These are phyloP conservation scores for Sebastes schlegelii DNA, from an alignment of 2,113 vertebrate genomes.

Conservation along the genomic window DNA sequence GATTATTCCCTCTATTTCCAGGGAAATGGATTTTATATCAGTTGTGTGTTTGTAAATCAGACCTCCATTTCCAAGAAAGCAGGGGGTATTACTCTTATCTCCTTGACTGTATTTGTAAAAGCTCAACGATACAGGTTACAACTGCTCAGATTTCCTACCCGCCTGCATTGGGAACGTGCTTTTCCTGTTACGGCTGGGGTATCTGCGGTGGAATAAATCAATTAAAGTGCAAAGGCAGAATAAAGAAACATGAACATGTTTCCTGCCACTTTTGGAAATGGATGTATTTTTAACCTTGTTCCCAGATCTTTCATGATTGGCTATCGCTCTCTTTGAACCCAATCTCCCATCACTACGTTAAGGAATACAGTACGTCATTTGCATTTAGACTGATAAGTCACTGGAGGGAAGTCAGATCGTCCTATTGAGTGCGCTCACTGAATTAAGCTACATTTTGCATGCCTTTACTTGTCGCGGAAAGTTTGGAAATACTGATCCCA, in stretches of 20 bases:
- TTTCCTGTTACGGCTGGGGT: constrained; percentile 63
- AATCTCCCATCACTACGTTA: constrained; percentile 30
- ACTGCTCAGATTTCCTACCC: constrained; percentile 72
- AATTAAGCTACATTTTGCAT: constrained; percentile 44
- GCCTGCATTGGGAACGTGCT: constrained; percentile 44
- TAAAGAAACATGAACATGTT: constrained; percentile 51
- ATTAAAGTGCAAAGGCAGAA: constrained; percentile 63
- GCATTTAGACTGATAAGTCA: constrained; percentile 49
- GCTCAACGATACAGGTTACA: constrained; percentile 73
- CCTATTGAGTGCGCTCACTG: constrained; percentile 19
- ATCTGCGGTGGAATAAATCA: constrained; percentile 72
- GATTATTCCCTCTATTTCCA: constrained; percentile 75
- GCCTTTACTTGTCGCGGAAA: constrained; percentile 20
- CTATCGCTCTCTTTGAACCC: constrained; percentile 55
- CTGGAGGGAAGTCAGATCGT: constrained; percentile 28
- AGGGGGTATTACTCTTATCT: constrained; percentile 76
- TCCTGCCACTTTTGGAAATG: constrained; percentile 50
- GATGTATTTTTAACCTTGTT: constrained; percentile 27
- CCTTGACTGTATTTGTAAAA: constrained; percentile 77
- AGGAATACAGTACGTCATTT: constrained; percentile 35
- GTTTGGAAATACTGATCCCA: constrained; percentile 30
- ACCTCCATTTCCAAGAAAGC: constrained; percentile 77
- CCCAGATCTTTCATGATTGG: constrained; percentile 46
- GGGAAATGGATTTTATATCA: constrained; percentile 81
- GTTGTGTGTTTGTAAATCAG: constrained; percentile 78